Percentiles rank a stretch among this genome's conserved stretches.
Evolutionary conservation across 2,113 vertebrate species (phyloP).

Genomic region (Periophthalmus modestus): DNA sequence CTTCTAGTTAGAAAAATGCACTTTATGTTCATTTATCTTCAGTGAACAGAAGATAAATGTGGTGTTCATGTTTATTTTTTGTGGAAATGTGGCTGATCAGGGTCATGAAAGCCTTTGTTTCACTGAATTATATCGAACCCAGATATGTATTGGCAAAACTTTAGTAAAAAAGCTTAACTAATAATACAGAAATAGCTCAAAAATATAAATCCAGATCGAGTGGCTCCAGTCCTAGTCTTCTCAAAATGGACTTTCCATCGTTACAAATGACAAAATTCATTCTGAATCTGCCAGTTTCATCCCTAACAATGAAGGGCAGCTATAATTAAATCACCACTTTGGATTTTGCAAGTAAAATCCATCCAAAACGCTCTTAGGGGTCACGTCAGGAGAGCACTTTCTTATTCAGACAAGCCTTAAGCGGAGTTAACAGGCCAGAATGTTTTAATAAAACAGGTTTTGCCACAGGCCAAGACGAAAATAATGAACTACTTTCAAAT

Average conservation of each 20-base stretch:
- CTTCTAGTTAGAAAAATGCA: no score
- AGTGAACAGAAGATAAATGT: no score
- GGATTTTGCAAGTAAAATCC: constrained; percentile 20
- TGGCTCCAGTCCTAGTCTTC: neutral
- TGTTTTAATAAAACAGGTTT: constrained; percentile 38
- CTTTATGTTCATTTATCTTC: no score
- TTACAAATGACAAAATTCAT: neutral
- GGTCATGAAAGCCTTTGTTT: no score
- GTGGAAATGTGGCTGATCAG: no score
- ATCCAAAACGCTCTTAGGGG: constrained; percentile 6
- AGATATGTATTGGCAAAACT: no score
- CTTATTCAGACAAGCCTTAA: constrained; percentile 24
- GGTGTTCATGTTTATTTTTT: no score
- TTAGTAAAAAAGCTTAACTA: no score
- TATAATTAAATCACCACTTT: constrained; percentile 34
- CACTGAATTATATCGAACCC: no score
- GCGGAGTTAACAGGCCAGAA: constrained; percentile 31
- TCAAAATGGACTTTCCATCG: neutral
- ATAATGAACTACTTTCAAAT: constrained; percentile 53
- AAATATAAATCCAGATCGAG: no score
- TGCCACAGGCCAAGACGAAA: constrained; percentile 22
- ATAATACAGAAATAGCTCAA: no score
- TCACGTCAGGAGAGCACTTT: constrained; percentile 15
- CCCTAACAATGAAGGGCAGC: constrained; percentile 5
- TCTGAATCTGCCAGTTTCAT: neutral